These are phyloP conservation scores for Periophthalmus modestus DNA, from an alignment of 2,113 vertebrate genomes.

Conservation along the genomic window DNA sequence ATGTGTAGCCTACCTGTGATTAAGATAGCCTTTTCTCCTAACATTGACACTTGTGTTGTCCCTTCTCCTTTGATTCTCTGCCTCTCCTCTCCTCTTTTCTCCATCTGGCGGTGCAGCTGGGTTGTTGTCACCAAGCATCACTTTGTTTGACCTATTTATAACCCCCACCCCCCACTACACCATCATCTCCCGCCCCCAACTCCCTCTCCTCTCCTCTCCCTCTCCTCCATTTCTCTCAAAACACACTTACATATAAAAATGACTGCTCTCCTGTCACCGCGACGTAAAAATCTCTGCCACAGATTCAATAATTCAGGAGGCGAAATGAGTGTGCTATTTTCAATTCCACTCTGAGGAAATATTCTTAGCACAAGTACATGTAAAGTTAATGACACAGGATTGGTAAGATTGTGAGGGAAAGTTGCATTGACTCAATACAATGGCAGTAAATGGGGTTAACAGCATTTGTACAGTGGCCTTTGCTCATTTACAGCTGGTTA, in stretches of 20 bases:
- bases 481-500: constrained; percentile 18
- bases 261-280: constrained; percentile 12
- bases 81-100: constrained; percentile 59
- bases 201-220: constrained; percentile 42
- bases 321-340: constrained; percentile 30
- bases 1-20: background rate
- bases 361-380: constrained; percentile 29
- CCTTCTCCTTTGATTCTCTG: constrained; percentile 33
- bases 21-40: background rate
- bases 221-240: constrained; percentile 52
- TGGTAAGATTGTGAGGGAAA: background rate
- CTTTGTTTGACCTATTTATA: constrained; percentile 72
- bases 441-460: constrained; percentile 22
- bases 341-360: constrained; percentile 19
- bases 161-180: constrained; percentile 42
- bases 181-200: constrained; percentile 51
- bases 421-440: background rate
- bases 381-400: background rate
- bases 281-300: constrained; percentile 28
- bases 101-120: constrained; percentile 71
- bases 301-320: constrained; percentile 53
- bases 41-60: background rate
- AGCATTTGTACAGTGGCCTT: background rate
- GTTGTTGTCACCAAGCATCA: constrained; percentile 67
- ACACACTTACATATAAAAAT: constrained; percentile 50